Percentiles rank a stretch among this genome's conserved stretches.
phyloP scores from a whole-genome alignment of 2,888 invertebrate genomes.

The Dendrolimus pini region DNA sequence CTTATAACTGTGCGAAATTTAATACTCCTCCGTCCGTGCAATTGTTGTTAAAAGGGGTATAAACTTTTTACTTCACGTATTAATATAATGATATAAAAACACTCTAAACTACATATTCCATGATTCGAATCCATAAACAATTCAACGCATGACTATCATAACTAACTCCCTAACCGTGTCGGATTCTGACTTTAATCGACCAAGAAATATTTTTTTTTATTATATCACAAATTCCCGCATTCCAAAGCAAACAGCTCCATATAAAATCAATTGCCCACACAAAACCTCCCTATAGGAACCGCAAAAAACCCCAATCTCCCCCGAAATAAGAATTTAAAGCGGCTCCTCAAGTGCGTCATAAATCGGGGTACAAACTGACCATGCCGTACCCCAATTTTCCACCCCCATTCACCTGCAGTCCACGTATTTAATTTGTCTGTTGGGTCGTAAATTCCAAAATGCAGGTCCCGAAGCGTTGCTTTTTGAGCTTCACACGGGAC shows the following conservation, averaged over 20 bases:
- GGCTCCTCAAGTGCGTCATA: conserved; percentile 25
- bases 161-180: no score
- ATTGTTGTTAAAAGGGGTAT: no score
- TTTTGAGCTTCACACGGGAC: conserved; percentile 11
- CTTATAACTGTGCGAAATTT: no score
- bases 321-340: conserved; percentile 7
- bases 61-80: no score
- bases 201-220: no score
- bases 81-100: no score
- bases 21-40: no score
- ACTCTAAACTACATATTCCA: no score
- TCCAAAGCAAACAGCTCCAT: not conserved
- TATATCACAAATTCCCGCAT: no score
- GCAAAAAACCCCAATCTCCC: not conserved
- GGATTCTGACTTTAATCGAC: no score
- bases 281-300: not conserved
- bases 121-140: no score
- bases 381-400: conserved; percentile 11
- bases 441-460: not conserved
- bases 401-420: conserved; percentile 54
- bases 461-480: conserved; percentile 4
- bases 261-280: not conserved
- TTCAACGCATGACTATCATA: no score
- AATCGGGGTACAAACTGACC: conserved; percentile 37
- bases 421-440: conserved; percentile 66